Base-by-base conservation (phyloP, 2,888 invertebrate genomes). In the Adela reaumurella region DNA sequence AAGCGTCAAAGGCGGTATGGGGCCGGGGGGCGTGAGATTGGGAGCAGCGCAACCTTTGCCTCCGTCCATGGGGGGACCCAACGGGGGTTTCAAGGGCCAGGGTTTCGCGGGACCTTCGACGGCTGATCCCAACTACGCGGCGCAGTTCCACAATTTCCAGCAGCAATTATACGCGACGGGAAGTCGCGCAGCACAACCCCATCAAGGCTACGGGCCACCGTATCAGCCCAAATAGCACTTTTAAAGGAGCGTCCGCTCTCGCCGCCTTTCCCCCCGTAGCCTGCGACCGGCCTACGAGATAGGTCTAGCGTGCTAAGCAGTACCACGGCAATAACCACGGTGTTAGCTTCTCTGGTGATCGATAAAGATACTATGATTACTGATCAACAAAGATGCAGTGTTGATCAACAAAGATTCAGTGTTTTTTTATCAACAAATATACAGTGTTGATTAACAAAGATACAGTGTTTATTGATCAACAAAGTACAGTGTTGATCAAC, bases 71-170 rank as follows among this genome's bases (percentile, higher is more conserved):
- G 88, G 88, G 45, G 88, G 88, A 46, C 83, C 83, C 53, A 72
- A 68, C 16, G 74, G 78, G 43, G 85, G 82, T 54, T 90, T 89
- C 72, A 90, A 90, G 65, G 88, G 86, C 56, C 90, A 90, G 57
- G 84, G 86, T 52, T 94, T 92, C 66, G 88, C 91, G 50, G 91
- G 91, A 20, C 92, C 92, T 8, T 89, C 88, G 20, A 90, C 93
- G 51, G 88, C 89, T 45, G 94, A 95, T 74, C 91, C 94, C 14
- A 92, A 92, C 67, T 95, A 95, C 78, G 94, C 94, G 62, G 93
- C 93, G 70, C 94, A 94, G 82, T 95, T 91, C 80, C 94, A 94
- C 74, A 92, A 94, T 76, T 95, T 95, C 81, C 95, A 95, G 67
- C 95, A 95, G 69, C 94, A 94, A 71, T 76, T 95, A 57, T 95